These are phyloP conservation scores for Rana temporaria DNA, from an alignment of 2,113 vertebrate genomes.

Conservation along the genomic window DNA sequence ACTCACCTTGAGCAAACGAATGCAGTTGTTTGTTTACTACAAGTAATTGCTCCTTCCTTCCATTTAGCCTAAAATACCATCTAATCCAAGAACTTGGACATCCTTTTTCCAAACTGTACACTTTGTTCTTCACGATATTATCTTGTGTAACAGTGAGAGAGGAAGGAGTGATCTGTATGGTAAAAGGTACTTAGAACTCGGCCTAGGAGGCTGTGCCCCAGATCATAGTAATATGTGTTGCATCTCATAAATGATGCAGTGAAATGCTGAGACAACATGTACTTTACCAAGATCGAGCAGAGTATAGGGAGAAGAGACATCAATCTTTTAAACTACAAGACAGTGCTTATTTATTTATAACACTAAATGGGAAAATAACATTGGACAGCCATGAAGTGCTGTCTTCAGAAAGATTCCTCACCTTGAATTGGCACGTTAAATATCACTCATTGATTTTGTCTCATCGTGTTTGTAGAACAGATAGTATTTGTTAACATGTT, in stretches of 20 bases:
- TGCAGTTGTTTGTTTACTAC: too few species aligned
- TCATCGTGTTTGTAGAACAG: neutral
- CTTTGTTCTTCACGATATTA: neutral
- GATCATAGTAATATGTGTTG: constrained; percentile 35
- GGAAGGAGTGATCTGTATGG: neutral
- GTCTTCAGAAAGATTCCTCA: neutral
- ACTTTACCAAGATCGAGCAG: constrained; percentile 24
- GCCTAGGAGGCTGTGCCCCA: neutral
- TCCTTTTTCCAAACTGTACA: neutral
- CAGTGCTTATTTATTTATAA: constrained; percentile 35
- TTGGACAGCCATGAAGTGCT: neutral
- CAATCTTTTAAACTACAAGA: constrained; percentile 40
- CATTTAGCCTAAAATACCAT: too few species aligned
- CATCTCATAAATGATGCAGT: constrained; percentile 43
- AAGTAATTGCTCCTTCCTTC: too few species aligned
- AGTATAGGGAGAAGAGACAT: constrained; percentile 29
- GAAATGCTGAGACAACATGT: constrained; percentile 35
- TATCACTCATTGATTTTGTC: constrained; percentile 10
- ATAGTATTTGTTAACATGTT: constrained; percentile 13
- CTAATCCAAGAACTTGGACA: too few species aligned
- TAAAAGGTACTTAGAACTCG: neutral
- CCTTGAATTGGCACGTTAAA: neutral
- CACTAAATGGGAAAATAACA: constrained; percentile 39
- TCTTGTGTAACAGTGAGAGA: neutral
- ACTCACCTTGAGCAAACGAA: too few species aligned